These are phyloP conservation scores for Callospermophilus lateralis DNA, from an alignment of 2,113 vertebrate species.

Conservation along the genomic window DNA sequence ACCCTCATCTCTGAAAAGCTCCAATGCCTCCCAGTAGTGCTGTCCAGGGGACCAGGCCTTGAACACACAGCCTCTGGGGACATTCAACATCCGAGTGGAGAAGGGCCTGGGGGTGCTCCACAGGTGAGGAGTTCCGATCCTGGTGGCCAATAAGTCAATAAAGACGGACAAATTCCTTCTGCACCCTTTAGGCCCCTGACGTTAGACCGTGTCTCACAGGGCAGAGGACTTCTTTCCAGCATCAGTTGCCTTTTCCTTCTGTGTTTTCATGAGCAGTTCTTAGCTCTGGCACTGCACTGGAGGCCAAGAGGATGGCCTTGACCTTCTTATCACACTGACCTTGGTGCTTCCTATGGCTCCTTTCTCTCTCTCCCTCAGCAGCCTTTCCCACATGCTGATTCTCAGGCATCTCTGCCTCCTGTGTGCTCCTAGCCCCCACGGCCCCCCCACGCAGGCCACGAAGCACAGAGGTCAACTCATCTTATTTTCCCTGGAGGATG, in stretches of 20 bases:
- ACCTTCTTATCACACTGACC: not conserved
- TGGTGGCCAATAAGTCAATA: not conserved
- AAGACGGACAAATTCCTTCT: not conserved
- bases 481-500: not conserved
- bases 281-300: not conserved
- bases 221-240: not conserved
- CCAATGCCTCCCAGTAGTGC: not conserved
- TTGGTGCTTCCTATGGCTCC: not conserved
- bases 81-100: not conserved
- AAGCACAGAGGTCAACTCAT: not conserved
- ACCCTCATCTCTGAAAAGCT: not conserved
- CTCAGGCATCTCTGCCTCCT: not conserved
- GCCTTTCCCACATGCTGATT: not conserved
- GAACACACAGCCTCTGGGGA: too few species aligned
- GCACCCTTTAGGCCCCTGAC: not conserved
- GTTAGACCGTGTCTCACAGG: not conserved
- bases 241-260: not conserved
- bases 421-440: too few species aligned
- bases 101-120: accelerated
- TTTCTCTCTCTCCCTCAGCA: not conserved
- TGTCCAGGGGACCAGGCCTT: not conserved
- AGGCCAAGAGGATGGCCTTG: not conserved
- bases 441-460: too few species aligned
- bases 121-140: not conserved
- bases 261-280: not conserved